A percentile compares a stretch with the other conserved stretches of the same genome.
These are phyloP conservation scores for Pinna nobilis DNA, from an alignment of 1,140 invertebrate species.

Conservation along the genomic window DNA sequence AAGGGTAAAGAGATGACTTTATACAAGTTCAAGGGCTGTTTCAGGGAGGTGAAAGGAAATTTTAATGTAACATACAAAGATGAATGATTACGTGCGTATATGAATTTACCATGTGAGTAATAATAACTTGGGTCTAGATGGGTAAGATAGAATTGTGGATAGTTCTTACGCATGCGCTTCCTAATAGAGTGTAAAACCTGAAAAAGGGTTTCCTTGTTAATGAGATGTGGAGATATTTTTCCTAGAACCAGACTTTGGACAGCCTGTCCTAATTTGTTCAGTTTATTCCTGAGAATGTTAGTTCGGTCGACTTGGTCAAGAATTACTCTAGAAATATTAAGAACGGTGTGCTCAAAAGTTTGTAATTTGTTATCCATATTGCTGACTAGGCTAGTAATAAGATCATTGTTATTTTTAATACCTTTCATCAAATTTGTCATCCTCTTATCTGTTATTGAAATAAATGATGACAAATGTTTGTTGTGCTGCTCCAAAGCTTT, in stretches of 20 bases:
- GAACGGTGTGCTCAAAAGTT: conserved; percentile 6
- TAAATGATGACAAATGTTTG: neutral
- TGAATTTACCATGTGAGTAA: conserved; percentile 25
- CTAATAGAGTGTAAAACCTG: conserved; percentile 10
- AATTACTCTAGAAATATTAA: conserved; percentile 14
- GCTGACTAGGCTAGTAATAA: neutral
- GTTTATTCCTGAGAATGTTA: conserved; percentile 8
- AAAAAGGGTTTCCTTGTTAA: neutral
- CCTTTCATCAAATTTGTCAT: neutral
- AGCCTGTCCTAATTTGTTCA: conserved; percentile 8
- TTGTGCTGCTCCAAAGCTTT: conserved; percentile 14
- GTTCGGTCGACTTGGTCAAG: conserved; percentile 8
- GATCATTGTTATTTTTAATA: neutral
- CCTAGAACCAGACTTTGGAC: conserved; percentile 24
- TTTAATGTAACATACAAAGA: conserved; percentile 16
- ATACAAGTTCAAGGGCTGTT: conserved; percentile 11
- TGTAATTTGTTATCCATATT: neutral
- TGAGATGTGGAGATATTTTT: conserved; percentile 23
- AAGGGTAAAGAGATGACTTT: conserved; percentile 23
- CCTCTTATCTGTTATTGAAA: neutral
- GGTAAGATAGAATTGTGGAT: conserved; percentile 15
- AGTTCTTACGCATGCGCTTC: neutral
- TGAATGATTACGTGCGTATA: conserved; percentile 10
- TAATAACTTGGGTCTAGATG: conserved; percentile 9
- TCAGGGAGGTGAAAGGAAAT: conserved; percentile 27